phyloP scores from a whole-genome alignment of 1,140 invertebrate genomes.

The Pseudomyrmex concolor region DNA sequence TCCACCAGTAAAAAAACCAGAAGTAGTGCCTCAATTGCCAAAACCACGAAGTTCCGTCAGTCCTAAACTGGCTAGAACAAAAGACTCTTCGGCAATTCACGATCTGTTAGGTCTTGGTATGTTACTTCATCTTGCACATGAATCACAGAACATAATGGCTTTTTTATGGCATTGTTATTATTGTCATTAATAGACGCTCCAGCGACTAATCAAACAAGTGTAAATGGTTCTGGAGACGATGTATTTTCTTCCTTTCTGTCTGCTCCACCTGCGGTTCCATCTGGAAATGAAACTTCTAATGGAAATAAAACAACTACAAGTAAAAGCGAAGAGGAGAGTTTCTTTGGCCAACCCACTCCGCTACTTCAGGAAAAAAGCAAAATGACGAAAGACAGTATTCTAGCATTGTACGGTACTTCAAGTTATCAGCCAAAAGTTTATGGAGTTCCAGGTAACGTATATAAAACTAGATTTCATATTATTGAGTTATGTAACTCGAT shows the following conservation, averaged over 20 bases:
- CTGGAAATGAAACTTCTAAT: conserved; percentile 72
- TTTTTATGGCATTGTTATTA: conserved; percentile 2
- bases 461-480: conserved; percentile 14
- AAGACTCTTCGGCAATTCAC: conserved; percentile 84
- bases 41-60: conserved; percentile 88
- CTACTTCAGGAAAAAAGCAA: conserved; percentile 90
- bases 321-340: conserved; percentile 94
- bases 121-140: conserved; percentile 18
- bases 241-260: conserved; percentile 92
- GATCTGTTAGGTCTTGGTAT: conserved; percentile 88
- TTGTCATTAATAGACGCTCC: conserved; percentile 80
- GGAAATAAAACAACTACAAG: conserved; percentile 77
- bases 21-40: conserved; percentile 86
- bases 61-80: conserved; percentile 84
- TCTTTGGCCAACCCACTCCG: conserved; percentile 93
- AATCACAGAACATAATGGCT: background rate
- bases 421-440: conserved; percentile 78
- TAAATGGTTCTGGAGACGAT: conserved; percentile 87
- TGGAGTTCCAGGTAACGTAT: conserved; percentile 74
- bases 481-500: background rate
- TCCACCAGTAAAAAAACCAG: conserved; percentile 82
- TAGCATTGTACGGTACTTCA: conserved; percentile 92
- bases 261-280: conserved; percentile 85
- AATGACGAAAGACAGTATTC: conserved; percentile 96
- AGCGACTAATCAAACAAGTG: conserved; percentile 77